Evolutionary conservation across 2,113 vertebrate genomes (phyloP), one percentile per base, ranked within the genome.

Genomic region (Sphaerodactylus townsendi): DNA sequence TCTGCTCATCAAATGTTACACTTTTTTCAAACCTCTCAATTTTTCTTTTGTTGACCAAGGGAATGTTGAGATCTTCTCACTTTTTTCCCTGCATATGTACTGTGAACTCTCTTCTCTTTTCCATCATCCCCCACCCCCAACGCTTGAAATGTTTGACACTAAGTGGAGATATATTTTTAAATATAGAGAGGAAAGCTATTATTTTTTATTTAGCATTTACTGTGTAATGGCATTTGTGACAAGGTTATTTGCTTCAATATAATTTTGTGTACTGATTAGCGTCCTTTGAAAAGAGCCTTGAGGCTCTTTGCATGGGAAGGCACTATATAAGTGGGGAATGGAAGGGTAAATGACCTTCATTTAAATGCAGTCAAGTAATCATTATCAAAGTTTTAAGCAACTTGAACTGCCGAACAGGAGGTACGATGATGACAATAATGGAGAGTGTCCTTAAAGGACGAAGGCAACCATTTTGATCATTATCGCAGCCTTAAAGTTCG

Each of bases 181-280:
- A 95, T 95, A 94, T 91, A 95, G 92, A 89, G 91, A 88, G 90
- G 88, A 93, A 96, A 95, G 92, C 95, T 95, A 92, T 95, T 95
- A 95, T 95, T 96, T 96, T 96, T 96, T 96, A 96, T 96, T 96
- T 96, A 95, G 94, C 93, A 96, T 96, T 95, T 95, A 94, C 89
- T 91, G 84, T 90, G 92, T 95, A 96, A 95, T 96, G 95, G 94
- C 96, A 96, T 95, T 95, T 94, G 95, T 96, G 95, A 96, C 96
- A 96, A 94, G 94, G 94, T 96, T 96, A 95, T 95, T 96, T 95
- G 92, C 95, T 94, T 93, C 91, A 93, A 89, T 96, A 94, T 94
- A 95, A 95, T 95, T 95, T 95, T 94, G 92, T 94, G 90, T 96
- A 94, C 94, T 94, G 93, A 96, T 96, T 96, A 95, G 94, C 92